phyloP scores from a whole-genome alignment of 2,113 vertebrate species.

The Sporophila hypoxantha region DNA sequence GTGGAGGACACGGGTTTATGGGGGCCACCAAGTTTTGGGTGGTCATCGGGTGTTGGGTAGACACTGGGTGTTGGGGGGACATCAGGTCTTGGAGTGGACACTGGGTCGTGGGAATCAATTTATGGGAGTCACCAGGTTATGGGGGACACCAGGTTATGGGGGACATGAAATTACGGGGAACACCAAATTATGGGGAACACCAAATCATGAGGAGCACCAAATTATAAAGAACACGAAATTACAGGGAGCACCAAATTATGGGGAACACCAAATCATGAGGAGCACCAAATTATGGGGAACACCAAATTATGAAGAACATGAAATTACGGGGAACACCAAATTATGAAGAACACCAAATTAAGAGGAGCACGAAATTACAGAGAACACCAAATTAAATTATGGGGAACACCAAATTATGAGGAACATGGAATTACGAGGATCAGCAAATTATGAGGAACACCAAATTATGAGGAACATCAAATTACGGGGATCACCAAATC shows the following conservation, averaged over 20 bases:
- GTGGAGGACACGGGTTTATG: not conserved
- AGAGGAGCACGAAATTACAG: too few species aligned
- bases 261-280: accelerated
- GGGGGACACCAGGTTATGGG: not conserved
- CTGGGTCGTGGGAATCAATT: not conserved
- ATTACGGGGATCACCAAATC: not conserved
- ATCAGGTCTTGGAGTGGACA: too few species aligned
- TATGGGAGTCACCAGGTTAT: not conserved
- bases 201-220: not conserved
- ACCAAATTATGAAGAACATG: not conserved
- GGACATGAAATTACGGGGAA: too few species aligned
- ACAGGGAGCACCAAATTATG: too few species aligned
- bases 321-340: not conserved
- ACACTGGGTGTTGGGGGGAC: not conserved
- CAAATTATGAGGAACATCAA: accelerated
- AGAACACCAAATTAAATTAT: too few species aligned
- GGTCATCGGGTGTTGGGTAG: not conserved
- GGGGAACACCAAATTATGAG: too few species aligned
- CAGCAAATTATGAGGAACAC: too few species aligned
- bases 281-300: not conserved
- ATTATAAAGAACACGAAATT: not conserved
- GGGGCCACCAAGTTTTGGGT: not conserved
- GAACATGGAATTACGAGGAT: too few species aligned
- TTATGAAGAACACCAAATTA: not conserved
- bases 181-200: not conserved